phyloP scores from a whole-genome alignment of 2,888 invertebrate species.

The Oscheius sp. region DNA sequence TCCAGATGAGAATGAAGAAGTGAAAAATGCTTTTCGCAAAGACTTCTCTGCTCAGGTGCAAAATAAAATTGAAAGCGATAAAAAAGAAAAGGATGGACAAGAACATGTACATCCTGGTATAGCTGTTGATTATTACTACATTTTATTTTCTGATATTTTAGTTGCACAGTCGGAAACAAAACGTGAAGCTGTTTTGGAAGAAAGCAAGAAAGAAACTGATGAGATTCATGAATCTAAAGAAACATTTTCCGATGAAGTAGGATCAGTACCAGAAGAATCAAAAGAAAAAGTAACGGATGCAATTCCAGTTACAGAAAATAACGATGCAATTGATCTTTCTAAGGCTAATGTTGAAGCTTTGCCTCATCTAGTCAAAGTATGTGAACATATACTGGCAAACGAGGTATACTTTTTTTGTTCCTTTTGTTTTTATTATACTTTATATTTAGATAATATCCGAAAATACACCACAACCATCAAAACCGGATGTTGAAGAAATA shows the following conservation, averaged over 20 bases:
- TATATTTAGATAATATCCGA: too few species aligned
- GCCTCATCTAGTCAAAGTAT: too few species aligned
- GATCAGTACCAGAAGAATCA: too few species aligned
- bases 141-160: background rate
- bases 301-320: too few species aligned
- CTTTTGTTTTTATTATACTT: too few species aligned
- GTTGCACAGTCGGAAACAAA: constrained; percentile 23
- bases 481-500: constrained; percentile 9
- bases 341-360: too few species aligned
- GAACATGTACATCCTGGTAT: background rate
- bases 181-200: background rate
- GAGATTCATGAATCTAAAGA: background rate
- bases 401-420: too few species aligned
- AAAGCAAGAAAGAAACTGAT: too few species aligned
- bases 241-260: background rate
- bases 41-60: constrained; percentile 5
- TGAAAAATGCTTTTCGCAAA: constrained; percentile 1
- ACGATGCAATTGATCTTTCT: too few species aligned
- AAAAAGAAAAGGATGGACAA: background rate
- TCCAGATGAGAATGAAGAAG: background rate
- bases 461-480: background rate
- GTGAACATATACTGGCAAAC: too few species aligned
- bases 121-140: too few species aligned
- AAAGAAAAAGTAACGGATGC: too few species aligned
- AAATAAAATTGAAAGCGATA: background rate